These are phyloP conservation scores for Ophraella communa DNA, from an alignment of 2,888 invertebrate genomes.

Conservation along the genomic window DNA sequence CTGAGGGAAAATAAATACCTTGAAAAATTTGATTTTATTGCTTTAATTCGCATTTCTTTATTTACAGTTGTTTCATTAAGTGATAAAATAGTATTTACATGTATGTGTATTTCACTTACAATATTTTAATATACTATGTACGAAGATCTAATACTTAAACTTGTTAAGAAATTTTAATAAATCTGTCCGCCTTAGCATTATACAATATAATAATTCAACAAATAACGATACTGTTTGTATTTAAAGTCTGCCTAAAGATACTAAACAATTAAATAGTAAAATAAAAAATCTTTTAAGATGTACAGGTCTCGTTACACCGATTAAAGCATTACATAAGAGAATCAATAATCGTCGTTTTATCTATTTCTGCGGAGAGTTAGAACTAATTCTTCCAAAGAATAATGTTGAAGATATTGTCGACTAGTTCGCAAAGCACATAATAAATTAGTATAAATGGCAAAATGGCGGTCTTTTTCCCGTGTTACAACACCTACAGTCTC, in stretches of 20 bases:
- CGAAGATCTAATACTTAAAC: no score
- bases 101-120: neutral
- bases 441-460: conserved; percentile 38
- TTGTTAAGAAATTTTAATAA: neutral
- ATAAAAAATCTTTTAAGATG: neutral
- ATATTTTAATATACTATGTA: no score
- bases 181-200: neutral
- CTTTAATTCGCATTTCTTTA: no score
- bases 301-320: no score
- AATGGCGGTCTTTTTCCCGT: conserved; percentile 33
- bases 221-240: no score
- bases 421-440: conserved; percentile 29
- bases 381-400: conserved; percentile 13
- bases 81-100: no score
- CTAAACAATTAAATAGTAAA: neutral
- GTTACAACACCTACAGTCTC: conserved; percentile 37
- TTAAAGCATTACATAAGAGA: conserved; percentile 2
- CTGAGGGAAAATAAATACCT: no score
- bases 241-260: neutral
- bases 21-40: no score
- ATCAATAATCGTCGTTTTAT: conserved; percentile 14
- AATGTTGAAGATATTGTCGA: conserved; percentile 35
- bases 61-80: no score
- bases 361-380: neutral
- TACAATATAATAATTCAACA: neutral